These are phyloP conservation scores for Taenioides sp. DNA, from an alignment of 2,797 vertebrate species.

Conservation along the genomic window DNA sequence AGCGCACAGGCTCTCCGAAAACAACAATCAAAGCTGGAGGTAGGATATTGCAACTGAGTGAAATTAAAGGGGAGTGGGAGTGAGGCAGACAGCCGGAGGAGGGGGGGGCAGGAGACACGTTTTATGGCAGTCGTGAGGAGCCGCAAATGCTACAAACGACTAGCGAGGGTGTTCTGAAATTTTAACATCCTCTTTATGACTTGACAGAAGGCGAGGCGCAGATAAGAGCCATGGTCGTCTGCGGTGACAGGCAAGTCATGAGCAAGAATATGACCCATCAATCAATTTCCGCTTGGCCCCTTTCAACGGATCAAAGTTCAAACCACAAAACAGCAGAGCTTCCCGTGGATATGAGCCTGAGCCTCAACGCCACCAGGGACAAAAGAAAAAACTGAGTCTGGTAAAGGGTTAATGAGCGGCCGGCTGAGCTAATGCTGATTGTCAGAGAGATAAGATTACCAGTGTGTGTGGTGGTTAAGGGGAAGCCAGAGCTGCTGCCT, in stretches of 20 bases:
- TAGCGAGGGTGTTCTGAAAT: conserved; percentile 27
- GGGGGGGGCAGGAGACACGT: conserved; percentile 38
- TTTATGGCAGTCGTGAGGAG: conserved; percentile 46
- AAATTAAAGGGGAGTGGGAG: conserved; percentile 63
- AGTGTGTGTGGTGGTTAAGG: conserved; percentile 58
- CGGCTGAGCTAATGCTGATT: conserved; percentile 62
- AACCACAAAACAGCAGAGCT: conserved; percentile 27
- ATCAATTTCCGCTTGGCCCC: conserved; percentile 26
- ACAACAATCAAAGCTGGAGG: conserved; percentile 59
- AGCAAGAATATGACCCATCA: conserved; percentile 34
- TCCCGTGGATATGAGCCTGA: conserved; percentile 11
- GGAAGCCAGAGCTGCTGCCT: conserved; percentile 57
- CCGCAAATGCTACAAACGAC: conserved; percentile 13
- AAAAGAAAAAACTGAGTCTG: conserved; percentile 7
- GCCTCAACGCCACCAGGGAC: conserved; percentile 7
- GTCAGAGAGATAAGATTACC: conserved; percentile 73
- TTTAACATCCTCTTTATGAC: conserved; percentile 40
- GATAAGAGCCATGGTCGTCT: conserved; percentile 29
- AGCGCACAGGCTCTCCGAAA: conserved; percentile 53
- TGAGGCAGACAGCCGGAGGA: conserved; percentile 38
- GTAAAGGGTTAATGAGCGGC: conserved; percentile 47
- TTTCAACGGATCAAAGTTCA: conserved; percentile 26
- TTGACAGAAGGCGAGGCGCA: conserved; percentile 24
- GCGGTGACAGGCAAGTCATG: conserved; percentile 33
- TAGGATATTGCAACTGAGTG: conserved; percentile 47